Evolutionary conservation across 2,888 invertebrate genomes (phyloP), one percentile per base, ranked within the genome.

Genomic region (Sthenelais limicola): DNA sequence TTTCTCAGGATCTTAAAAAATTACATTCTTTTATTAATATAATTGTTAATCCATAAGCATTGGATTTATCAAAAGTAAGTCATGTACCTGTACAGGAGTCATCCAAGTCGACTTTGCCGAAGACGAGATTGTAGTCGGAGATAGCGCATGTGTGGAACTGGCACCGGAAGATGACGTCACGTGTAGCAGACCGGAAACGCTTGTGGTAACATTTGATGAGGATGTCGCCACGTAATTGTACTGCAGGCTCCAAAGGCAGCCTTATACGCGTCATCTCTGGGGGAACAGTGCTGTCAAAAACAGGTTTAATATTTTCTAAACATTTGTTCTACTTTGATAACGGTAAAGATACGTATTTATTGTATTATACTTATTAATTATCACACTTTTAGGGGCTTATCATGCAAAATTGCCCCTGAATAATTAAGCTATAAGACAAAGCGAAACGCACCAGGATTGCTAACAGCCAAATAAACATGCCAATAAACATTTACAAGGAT

Each of bases 141-240:
- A 96, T 93, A 70, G 96, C 95, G 89, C 96, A 96, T 3, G 97
- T 96, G 90, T 97, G 96, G 90, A 97, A 96, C 91, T 97, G 94
- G 86, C 93, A 93, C 67, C 93, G 92, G 90, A 94, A 95, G 80
- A 95, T 91, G n/a, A 93, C 91, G 81, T 92, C 92, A 51, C 91
- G 89, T 68, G 80, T 80, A 24, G 81, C 82, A 0, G 83, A 78
- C 24, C 82, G 79, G 26, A 78, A 77, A 76, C 81, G 89, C 83
- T 94, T 91, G 82, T 94, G 92, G 90, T 95, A 96, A 87, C 96
- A 96, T 88, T 96, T 95, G 83, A 97, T 92, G 75, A 96, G 90
- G 79, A 97, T 93, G 89, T 97, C 97, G 18, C 97, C 96, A 68
- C 95, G 91, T 21, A 97, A 90, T 69, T 93, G 92, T 56, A 94